These are phyloP conservation scores for Muraenolepis orangiensis DNA, from an alignment of 2,797 vertebrate genomes.

Conservation along the genomic window DNA sequence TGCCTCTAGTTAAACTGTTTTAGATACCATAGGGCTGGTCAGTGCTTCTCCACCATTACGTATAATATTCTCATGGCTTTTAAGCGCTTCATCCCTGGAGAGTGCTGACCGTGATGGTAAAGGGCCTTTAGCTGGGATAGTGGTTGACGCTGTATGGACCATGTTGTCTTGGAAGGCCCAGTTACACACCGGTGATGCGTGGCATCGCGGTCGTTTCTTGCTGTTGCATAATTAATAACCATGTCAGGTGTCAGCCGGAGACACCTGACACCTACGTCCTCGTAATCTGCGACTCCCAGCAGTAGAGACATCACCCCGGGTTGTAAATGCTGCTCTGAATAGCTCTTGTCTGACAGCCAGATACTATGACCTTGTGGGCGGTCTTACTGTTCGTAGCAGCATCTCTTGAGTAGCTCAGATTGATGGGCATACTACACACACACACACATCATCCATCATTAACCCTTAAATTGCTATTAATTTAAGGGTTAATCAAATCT, in stretches of 20 bases:
- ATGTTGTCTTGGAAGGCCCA: neutral
- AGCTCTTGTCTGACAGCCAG: no score
- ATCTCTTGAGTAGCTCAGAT: neutral
- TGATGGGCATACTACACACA: neutral
- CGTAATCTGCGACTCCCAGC: neutral
- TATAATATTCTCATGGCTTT: neutral
- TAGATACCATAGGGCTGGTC: neutral
- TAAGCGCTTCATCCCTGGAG: neutral
- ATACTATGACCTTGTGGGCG: neutral
- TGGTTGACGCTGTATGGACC: neutral
- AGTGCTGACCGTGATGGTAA: neutral
- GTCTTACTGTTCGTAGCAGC: neutral
- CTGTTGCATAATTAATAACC: neutral
- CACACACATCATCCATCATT: neutral
- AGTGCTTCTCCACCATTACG: neutral
- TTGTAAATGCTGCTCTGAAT: neutral
- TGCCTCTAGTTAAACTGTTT: neutral
- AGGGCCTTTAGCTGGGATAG: neutral
- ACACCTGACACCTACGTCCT: neutral
- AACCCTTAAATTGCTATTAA: neutral
- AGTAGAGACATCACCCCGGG: neutral
- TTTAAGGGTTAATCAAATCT: neutral
- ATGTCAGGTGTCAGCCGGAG: neutral
- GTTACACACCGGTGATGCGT: neutral
- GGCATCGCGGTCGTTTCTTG: neutral